Conservation (phyloP, 2,888 invertebrate genomes). For the Drosophila yooni region DNA sequence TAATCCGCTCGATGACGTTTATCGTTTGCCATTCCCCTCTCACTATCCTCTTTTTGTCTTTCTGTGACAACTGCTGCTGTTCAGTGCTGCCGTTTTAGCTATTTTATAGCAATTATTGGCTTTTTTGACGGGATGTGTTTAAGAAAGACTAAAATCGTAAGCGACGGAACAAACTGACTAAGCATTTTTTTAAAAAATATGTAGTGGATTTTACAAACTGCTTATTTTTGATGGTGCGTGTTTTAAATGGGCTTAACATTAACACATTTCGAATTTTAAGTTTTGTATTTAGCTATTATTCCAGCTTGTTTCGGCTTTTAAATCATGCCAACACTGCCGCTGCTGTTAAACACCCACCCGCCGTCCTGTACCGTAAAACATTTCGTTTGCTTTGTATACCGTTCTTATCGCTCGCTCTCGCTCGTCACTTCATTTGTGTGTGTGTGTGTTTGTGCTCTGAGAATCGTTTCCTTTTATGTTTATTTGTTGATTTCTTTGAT, state of each 20-base stretch:
- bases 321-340: constrained; percentile 14
- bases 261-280: neutral
- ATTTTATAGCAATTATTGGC: neutral
- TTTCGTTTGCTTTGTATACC: constrained; percentile 42
- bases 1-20: constrained; percentile 76
- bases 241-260: neutral
- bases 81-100: neutral
- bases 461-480: constrained; percentile 73
- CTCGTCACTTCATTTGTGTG: constrained; percentile 36
- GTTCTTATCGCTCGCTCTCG: constrained; percentile 55
- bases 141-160: neutral
- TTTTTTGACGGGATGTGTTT: neutral
- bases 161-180: neutral
- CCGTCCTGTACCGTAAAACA: constrained; percentile 19
- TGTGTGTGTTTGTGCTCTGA: constrained; percentile 51
- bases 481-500: constrained; percentile 78
- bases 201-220: neutral
- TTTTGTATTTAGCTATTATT: neutral
- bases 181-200: neutral
- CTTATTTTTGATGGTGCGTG: neutral
- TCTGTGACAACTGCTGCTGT: neutral
- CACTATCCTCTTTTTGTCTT: neutral
- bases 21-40: constrained; percentile 66
- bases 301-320: neutral
- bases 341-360: constrained; percentile 18